Evolutionary conservation across 92 coral and sea anemone species (phyloP), one percentile per base, ranked within the genome.

Genomic region (Epizoanthus scotinus): DNA sequence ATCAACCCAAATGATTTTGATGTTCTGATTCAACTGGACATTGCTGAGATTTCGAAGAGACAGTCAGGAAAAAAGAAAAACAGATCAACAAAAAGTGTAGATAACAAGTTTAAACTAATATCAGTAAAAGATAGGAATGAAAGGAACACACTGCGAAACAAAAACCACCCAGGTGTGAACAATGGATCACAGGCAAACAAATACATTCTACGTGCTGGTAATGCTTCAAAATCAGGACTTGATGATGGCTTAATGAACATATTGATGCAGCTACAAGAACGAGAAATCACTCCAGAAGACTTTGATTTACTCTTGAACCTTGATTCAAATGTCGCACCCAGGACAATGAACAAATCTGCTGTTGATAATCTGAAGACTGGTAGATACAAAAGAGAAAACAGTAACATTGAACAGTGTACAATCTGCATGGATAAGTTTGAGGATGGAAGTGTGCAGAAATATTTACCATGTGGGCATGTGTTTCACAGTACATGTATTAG

Each of bases 281-380:
- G 99, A 27, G 99, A 95, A 54, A 91, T 95, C 28, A 91, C 98
- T 0, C 96, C 99, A 66, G 95, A 95, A 78, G 99, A 95, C 81
- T 95, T 88, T 63, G 96, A 93, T 42, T 44, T 93, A 21, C 91
- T 95, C 10, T 50, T 93, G 50, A 90, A 90, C 38, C 79, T 95
- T 50, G 99, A 95, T 67, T 67, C 73, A 9, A 87, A 89, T 50
- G 89, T 93, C 15, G 84, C 82, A 38, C 90, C 88, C 3, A 95
- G 89, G 81, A 93, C 94, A 49, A 87, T 95, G n/a, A 83, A 93
- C 13, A 69, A 83, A 63, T 52, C 87, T 66, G 78, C 73, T 31
- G 82, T 93, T 38, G 85, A 87, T 40, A 49, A 64, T 69, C 82
- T 95, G 24, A 78, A 40, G 47, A 85, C 94, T 69, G 92, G 88